Percentiles rank a stretch among this genome's conserved stretches.
Evolutionary conservation across 2,113 vertebrate genomes (phyloP).

Genomic region (Entelurus aequoreus): DNA sequence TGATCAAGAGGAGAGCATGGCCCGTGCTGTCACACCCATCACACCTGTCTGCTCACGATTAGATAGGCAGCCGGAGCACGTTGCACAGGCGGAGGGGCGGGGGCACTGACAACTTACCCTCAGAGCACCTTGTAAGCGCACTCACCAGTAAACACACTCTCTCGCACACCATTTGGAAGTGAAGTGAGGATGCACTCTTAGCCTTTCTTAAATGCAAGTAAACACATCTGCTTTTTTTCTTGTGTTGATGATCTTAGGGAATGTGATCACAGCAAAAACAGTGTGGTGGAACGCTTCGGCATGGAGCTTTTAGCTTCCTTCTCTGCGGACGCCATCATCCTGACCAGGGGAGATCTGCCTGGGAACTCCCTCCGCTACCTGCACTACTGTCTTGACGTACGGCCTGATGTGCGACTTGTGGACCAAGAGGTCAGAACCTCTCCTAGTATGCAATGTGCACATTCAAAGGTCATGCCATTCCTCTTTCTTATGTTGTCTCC

Average conservation of each 20-base stretch:
- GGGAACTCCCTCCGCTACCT: slow-evolving; percentile 93
- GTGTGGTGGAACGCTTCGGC: slow-evolving; percentile 83
- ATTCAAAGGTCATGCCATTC: too few relatives aligned
- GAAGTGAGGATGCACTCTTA: slow-evolving; percentile 14
- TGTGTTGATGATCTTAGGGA: slow-evolving; percentile 60
- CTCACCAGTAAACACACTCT: slow-evolving; percentile 32
- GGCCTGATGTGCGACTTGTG: slow-evolving; percentile 85
- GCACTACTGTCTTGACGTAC: slow-evolving; percentile 84
- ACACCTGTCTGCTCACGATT: slow-evolving; percentile 63
- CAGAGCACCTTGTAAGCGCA: slow-evolving; percentile 52
- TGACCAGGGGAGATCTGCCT: slow-evolving; percentile 92
- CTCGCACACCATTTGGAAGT: slow-evolving; percentile 24
- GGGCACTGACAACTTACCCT: slow-evolving; percentile 64
- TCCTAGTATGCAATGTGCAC: background rate
- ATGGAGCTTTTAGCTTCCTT: slow-evolving; percentile 84
- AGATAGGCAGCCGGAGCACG: slow-evolving; percentile 58
- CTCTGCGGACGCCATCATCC: slow-evolving; percentile 77
- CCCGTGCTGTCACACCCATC: slow-evolving; percentile 68
- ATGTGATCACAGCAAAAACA: slow-evolving; percentile 86
- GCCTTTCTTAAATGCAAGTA: slow-evolving; percentile 23
- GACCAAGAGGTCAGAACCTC: slow-evolving; percentile 87
- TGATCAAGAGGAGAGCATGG: slow-evolving; percentile 70
- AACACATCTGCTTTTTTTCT: slow-evolving; percentile 28
- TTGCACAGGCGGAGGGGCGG: slow-evolving; percentile 48
- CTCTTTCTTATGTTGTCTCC: background rate